Evolutionary conservation across 2,888 invertebrate species (phyloP), one percentile per base, ranked within the genome.

Genomic region (Cerastis leucographa): DNA sequence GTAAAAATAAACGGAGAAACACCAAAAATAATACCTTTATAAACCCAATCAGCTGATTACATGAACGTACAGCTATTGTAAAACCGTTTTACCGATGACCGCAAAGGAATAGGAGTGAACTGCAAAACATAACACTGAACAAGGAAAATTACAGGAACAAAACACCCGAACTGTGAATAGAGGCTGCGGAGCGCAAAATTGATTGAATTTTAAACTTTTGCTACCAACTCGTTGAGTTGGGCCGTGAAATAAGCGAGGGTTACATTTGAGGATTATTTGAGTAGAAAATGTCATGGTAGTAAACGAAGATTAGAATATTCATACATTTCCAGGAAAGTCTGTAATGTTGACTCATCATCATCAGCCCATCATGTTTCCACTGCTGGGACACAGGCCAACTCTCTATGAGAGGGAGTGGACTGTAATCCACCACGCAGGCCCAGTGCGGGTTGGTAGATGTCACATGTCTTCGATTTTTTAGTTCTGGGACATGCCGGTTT

Each of bases 191-290:
- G 90, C 91, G 89, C 88, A 87, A 93, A 94, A 94, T 94, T 93
- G 92, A 94, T 94, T 93, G 91, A 93, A 93, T 93, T 93, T 92
- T 92, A 93, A 93, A 93, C 92, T 93, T 93, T 89, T 81, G 80
- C 88, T 66, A 83, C 83, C 81, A 77, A 77, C 85, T 84, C 87
- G 85, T 83, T 83, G 81, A 80, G 78, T 83, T 61, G 78, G 81
- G 89, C 86, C 74, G 44, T 14, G 40, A 81, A 81, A 72, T 64
- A 66, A 64, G 86, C 84, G 84, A 44, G 29, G 19, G 5, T 19
- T 66, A 78, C 29, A 49, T 76, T 62, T 75, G 76, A 22, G 4
- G 22, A 61, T 66, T 51, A 51, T 74, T 61, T 40, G 19, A 25
- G 46, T 65, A 25, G 6, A 14, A 65, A 44, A 49, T 19, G n/a